Evolutionary conservation across 2,797 vertebrate species (phyloP).

Genomic region (Gila robusta): DNA sequence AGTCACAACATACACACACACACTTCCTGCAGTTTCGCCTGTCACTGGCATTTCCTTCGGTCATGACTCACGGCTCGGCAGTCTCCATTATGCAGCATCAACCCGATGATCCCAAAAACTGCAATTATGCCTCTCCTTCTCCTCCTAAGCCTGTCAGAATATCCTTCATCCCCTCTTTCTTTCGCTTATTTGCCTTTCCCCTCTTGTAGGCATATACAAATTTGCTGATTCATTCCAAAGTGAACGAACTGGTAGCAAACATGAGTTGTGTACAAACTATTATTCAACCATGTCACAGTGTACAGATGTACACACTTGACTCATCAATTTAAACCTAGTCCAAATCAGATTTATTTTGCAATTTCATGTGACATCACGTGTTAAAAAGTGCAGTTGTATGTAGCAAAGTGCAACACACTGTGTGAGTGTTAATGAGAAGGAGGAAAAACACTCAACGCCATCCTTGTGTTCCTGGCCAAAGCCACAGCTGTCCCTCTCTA

Average conservation of each 20-base stretch:
- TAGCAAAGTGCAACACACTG: conserved; percentile 38
- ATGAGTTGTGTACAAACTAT: not conserved
- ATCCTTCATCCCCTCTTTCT: conserved; percentile 60
- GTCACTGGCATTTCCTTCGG: conserved; percentile 35
- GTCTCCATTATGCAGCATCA: conserved; percentile 40
- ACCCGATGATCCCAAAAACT: conserved; percentile 21
- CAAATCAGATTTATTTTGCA: conserved; percentile 25
- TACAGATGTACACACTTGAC: not conserved
- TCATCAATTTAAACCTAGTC: not conserved
- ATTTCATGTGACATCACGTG: not conserved
- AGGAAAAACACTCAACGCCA: conserved; percentile 33
- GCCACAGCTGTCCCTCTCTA: conserved; percentile 58
- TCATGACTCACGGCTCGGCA: conserved; percentile 25
- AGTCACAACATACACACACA: conserved; percentile 26
- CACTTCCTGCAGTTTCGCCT: conserved; percentile 37
- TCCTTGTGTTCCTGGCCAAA: conserved; percentile 47
- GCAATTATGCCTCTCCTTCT: conserved; percentile 31
- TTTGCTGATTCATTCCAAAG: conserved; percentile 38
- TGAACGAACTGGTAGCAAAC: not conserved
- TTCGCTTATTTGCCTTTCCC: conserved; percentile 57
- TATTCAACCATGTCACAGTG: conserved; percentile 13
- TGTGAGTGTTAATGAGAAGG: conserved; percentile 38
- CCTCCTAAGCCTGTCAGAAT: not conserved
- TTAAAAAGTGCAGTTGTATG: not conserved
- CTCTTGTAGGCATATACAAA: not conserved